These are phyloP conservation scores for Casuarius casuarius DNA, from an alignment of 2,113 vertebrate genomes.

Conservation along the genomic window DNA sequence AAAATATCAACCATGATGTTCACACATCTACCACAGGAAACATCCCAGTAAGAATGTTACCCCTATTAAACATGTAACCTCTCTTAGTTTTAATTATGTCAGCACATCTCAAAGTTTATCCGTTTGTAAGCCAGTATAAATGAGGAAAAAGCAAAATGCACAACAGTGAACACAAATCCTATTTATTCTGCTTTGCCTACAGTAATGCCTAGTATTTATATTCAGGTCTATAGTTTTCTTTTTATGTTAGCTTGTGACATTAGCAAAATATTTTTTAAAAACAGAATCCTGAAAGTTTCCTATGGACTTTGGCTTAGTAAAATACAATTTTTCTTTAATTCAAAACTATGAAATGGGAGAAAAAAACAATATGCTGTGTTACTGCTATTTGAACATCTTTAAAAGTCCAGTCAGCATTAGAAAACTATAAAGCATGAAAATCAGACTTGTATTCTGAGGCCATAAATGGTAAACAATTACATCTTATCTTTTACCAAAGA, in stretches of 20 bases:
- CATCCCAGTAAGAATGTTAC: no score
- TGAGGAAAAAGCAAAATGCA: neutral
- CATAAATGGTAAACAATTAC: neutral
- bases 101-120: neutral
- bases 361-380: neutral
- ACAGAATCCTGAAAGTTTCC: neutral
- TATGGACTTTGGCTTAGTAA: neutral
- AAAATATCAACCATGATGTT: neutral
- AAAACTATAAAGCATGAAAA: neutral
- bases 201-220: neutral
- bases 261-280: neutral
- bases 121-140: neutral
- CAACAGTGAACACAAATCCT: neutral
- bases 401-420: neutral
- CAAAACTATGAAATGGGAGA: neutral
- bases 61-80: neutral
- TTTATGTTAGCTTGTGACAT: neutral
- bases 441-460: neutral
- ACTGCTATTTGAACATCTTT: conserved; percentile 2
- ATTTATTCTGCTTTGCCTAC: neutral
- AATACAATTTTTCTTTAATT: neutral
- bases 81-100: neutral
- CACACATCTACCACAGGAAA: no score
- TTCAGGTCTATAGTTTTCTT: neutral
- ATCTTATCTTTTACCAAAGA: neutral